A percentile compares a stretch with the other conserved stretches of the same genome.
phyloP scores from a whole-genome alignment of 2,797 vertebrate genomes.

The Buphagus erythrorhynchus region DNA sequence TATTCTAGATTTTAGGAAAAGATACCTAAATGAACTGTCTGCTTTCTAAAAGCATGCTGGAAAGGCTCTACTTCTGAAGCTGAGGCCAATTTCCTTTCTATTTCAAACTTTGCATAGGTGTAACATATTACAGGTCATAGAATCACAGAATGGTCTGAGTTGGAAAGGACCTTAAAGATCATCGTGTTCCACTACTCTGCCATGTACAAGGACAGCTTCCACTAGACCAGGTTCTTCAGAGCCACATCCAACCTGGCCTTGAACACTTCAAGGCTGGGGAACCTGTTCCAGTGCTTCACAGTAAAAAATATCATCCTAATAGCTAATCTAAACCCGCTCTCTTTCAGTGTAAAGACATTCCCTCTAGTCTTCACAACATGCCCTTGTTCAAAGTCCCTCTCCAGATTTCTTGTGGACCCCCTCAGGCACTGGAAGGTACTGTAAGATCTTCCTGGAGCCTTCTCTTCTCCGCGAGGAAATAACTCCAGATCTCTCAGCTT shows the following conservation, averaged over 20 bases:
- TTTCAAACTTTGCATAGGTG: not conserved
- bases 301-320: not conserved
- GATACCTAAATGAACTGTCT: not conserved
- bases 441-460: not conserved
- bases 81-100: not conserved
- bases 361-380: too few relatives aligned
- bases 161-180: not conserved
- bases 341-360: not conserved
- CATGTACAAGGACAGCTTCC: not conserved
- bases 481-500: not conserved
- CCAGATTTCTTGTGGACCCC: not conserved
- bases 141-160: not conserved
- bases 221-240: not conserved
- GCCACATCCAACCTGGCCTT: not conserved
- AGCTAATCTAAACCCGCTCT: not conserved
- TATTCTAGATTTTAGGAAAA: not conserved
- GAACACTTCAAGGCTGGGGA: not conserved
- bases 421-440: not conserved
- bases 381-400: not conserved
- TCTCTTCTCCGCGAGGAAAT: not conserved
- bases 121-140: not conserved
- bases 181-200: not conserved
- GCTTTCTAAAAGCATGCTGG: not conserved
- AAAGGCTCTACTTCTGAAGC: not conserved
- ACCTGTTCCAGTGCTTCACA: not conserved